Percentiles rank a stretch among this genome's conserved stretches.
Conservation (phyloP, 2,888 invertebrate genomes). For the Drosophila meridiana region DNA sequence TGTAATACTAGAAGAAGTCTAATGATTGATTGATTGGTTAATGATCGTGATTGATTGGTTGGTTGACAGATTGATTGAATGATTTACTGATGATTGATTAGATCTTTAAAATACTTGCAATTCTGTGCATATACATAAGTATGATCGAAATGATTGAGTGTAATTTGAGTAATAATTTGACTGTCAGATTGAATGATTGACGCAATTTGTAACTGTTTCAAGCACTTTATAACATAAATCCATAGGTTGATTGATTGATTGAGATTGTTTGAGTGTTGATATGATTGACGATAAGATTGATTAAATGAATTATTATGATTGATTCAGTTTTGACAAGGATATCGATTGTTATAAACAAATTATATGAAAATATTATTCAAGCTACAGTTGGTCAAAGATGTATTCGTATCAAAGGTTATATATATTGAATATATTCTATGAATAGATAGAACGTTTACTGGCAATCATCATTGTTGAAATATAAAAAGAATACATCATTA, state of each 20-base stretch:
- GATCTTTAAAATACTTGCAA: not conserved
- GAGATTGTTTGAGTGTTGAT: not conserved
- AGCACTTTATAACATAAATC: too few relatives aligned
- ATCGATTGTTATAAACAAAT: not conserved
- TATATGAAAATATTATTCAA: not conserved
- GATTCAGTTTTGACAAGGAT: slow-evolving; percentile 10
- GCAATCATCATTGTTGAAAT: slow-evolving; percentile 56
- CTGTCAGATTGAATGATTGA: not conserved
- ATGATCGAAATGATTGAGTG: not conserved
- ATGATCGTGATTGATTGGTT: not conserved
- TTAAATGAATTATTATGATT: not conserved
- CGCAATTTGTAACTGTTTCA: too few relatives aligned
- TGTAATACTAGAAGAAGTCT: not conserved
- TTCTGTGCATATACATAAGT: not conserved
- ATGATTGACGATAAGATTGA: not conserved
- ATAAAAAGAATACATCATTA: not conserved
- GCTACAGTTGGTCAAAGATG: slow-evolving; percentile 5
- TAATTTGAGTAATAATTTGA: not conserved
- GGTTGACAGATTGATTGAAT: not conserved
- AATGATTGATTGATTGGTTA: not conserved
- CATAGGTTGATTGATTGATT: not conserved
- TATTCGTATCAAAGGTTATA: slow-evolving; percentile 6
- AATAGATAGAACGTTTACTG: slow-evolving; percentile 42
- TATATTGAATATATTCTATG: slow-evolving; percentile 13
- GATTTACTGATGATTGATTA: not conserved